Conservation (phyloP, 2,888 invertebrate species). For the Coelogynopora nodosa region DNA sequence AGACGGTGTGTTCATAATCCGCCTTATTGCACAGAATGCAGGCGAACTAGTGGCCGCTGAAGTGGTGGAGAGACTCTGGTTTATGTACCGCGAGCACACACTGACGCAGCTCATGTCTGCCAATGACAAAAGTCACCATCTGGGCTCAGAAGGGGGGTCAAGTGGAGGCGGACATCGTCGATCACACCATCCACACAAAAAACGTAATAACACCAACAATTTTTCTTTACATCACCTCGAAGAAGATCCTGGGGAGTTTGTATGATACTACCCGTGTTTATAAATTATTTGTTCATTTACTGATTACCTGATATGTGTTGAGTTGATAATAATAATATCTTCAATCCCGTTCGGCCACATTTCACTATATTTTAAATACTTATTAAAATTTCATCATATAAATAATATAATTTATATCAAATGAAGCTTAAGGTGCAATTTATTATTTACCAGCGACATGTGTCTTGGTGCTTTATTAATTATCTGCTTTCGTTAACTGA, state of each 20-base stretch:
- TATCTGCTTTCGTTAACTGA: too few relatives aligned
- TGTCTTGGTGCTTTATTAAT: too few relatives aligned
- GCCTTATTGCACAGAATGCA: conserved; percentile 47
- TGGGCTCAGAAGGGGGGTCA: not conserved
- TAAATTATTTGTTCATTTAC: too few relatives aligned
- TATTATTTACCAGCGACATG: too few relatives aligned
- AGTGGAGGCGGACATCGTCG: not conserved
- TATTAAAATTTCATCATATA: too few relatives aligned
- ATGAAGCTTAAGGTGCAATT: too few relatives aligned
- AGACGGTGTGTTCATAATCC: conserved; percentile 47
- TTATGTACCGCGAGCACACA: conserved; percentile 29
- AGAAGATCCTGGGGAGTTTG: conserved; percentile 19
- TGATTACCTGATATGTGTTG: too few relatives aligned
- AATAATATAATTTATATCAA: too few relatives aligned
- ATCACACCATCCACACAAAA: not conserved
- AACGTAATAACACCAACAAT: not conserved
- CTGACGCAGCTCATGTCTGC: not conserved
- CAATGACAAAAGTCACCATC: not conserved
- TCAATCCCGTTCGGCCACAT: too few relatives aligned
- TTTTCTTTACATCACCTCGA: not conserved
- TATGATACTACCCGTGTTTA: not conserved
- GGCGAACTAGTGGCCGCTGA: conserved; percentile 46
- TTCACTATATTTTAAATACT: too few relatives aligned
- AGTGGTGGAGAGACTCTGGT: conserved; percentile 37
- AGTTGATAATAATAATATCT: too few relatives aligned